Evolutionary conservation across 2,113 vertebrate genomes (phyloP), one percentile per base, ranked within the genome.

Genomic region (Panurus biarmicus): DNA sequence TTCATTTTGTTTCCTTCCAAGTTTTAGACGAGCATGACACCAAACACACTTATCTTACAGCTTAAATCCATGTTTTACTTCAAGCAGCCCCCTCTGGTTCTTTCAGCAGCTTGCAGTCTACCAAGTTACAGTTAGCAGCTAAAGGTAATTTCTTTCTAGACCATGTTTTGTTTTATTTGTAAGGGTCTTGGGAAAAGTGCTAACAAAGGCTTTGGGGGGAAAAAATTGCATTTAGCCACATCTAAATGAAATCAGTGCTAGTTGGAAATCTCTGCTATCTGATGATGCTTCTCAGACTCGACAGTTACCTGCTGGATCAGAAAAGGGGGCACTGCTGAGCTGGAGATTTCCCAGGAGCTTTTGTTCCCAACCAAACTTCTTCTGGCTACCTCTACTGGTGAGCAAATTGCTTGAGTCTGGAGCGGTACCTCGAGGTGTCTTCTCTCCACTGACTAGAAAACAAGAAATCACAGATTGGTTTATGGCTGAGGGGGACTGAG

Each of bases 381-480:
- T 97, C 77, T 79, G 93, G 82, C 17, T 72, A 57, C 82, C 92
- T 95, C 85, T 91, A 42, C 51, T 87, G 20, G 96, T 97, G 64
- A 97, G 91, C 45, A 98, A 96, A 80, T 97, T 98, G 92, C 97
- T 97, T 61, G 97, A 97, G 54, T 96, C 97, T 90, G 95, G 94
- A 64, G 71, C 51, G 12, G 62, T 70, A 44, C 89, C 62, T 93
- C 75, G 95, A 80, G 56, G 71, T 61, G 83, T 72, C 91, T 96
- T 97, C 83, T 98, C 97, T 45, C 96, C 98, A 60, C 93, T 96
- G 91, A 98, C 98, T 98, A 62, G 60, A 97, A 97, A 11, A 97
- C 79, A 97, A 92, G 94, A 96, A 91, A 58, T 42, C 80, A 77
- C 56, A 75, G 57, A 60, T 7, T 71, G 45, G 72, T 90, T 96